Evolutionary conservation across 2,113 vertebrate species (phyloP), one percentile per base, ranked within the genome.

Genomic region (Glaucomys volans): DNA sequence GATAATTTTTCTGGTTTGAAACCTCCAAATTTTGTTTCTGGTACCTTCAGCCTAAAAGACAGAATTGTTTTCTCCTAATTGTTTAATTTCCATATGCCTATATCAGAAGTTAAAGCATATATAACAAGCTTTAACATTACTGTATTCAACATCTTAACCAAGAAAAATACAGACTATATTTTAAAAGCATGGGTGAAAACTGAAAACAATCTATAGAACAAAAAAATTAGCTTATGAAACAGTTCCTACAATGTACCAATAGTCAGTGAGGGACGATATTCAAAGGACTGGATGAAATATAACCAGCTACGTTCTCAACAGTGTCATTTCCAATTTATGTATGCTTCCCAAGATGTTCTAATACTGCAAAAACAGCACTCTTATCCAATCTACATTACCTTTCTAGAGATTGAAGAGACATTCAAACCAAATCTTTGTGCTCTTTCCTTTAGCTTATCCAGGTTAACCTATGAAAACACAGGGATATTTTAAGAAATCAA

Each of bases 351-450:
- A 84, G 37, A 84, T 76, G 12, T 42, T 66, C 50, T 52, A 76
- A 64, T 37, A 84, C 86, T 92, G 62, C 81, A 93, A 77, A 97
- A 87, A 91, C 12, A 13, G 40, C 74, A 91, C 47, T 97, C 92
- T 67, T 22, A 92, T 64, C 50, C 54, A 42, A 66, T 42, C 79
- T 79, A 90, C n/a, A 95, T 98, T 97, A 99, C 99, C 99, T 99
- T 99, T 94, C 99, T 99, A 97, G 99, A 99, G 95, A 99, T 98
- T 6, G 99, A 99, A 26, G 99, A 99, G 64, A 99, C 99, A 42
- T 99, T 99, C 98, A 99, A 96, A 75, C 99, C 99, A 87, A 99
- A 99, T 94, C 99, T 98, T 59, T 99, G 99, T 44, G 99, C 99
- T 95, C 99, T 99, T 96, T 99, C 99, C 98, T 99, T 99, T 95